Conservation (phyloP, 2,888 invertebrate species). For the Dryobotodes eremita region DNA sequence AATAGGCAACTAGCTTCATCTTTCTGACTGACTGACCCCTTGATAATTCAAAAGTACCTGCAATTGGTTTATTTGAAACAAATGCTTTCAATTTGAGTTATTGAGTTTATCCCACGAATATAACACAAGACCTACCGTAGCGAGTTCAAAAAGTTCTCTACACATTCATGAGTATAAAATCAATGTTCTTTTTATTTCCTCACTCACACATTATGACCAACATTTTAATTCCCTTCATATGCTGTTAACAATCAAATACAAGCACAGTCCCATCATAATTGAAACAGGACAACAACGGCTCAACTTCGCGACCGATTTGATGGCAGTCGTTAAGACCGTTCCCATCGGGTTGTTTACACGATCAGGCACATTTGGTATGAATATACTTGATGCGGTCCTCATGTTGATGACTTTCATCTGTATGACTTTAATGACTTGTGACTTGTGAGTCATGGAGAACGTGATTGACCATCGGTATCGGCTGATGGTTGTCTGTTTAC, state of each 20-base stretch:
- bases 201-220: slow-evolving; percentile 10
- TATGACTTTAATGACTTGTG: slow-evolving; percentile 8
- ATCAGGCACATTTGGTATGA: slow-evolving; percentile 66
- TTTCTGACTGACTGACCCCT: too few species aligned
- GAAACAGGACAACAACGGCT: slow-evolving; percentile 14
- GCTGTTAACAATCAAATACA: slow-evolving; percentile 14
- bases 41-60: too few species aligned
- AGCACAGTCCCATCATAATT: slow-evolving; percentile 21
- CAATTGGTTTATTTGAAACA: too few species aligned
- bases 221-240: slow-evolving; percentile 12
- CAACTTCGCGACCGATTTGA: slow-evolving; percentile 54
- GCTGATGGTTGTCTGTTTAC: not conserved
- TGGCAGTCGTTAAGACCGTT: slow-evolving; percentile 42
- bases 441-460: slow-evolving; percentile 32
- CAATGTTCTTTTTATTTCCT: not conserved
- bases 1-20: too few species aligned
- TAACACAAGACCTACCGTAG: not conserved
- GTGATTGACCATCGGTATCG: slow-evolving; percentile 20
- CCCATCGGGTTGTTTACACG: slow-evolving; percentile 53
- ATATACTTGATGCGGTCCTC: slow-evolving; percentile 73
- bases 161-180: too few species aligned
- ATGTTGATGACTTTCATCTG: slow-evolving; percentile 64
- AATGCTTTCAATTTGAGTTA: too few species aligned
- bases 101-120: too few species aligned
- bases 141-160: not conserved